Evolutionary conservation across 2,888 invertebrate genomes (phyloP).

Genomic region (Calameuta pallipes): DNA sequence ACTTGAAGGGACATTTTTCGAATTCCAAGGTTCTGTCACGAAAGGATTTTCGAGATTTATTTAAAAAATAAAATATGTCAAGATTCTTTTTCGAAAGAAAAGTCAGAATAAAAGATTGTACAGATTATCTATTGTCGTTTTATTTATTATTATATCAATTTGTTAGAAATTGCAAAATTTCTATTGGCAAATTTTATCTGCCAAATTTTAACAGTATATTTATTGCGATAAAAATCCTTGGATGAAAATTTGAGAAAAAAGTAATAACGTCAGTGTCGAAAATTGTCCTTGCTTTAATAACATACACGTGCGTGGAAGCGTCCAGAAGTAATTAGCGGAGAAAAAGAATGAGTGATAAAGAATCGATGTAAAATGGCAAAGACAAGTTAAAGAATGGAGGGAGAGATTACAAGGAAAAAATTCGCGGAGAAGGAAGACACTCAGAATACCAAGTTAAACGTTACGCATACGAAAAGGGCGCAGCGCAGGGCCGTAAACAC

Average conservation of each 20-base stretch:
- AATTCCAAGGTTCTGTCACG: not conserved
- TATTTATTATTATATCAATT: not conserved
- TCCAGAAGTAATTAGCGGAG: not conserved
- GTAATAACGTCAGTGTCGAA: not conserved
- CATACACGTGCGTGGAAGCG: not conserved
- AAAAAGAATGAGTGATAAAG: not conserved
- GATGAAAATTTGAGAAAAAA: not conserved
- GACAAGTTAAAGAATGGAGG: not conserved
- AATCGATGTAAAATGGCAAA: not conserved
- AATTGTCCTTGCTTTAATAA: not conserved
- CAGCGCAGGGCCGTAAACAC: slow-evolving; percentile 20
- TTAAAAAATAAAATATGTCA: too few relatives aligned
- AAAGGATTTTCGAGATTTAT: not conserved
- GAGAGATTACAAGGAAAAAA: not conserved
- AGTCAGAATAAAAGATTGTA: not conserved
- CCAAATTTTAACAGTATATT: not conserved
- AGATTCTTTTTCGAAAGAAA: not conserved
- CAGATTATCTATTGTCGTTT: not conserved
- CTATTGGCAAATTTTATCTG: not conserved
- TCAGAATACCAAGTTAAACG: slow-evolving; percentile 11
- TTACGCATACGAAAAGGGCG: slow-evolving; percentile 16
- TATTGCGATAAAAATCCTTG: not conserved
- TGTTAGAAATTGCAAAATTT: not conserved
- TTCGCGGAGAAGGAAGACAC: not conserved
- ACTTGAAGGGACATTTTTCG: not conserved